Conservation (phyloP, 2,797 vertebrate species). For the Calcarius lapponicus region DNA sequence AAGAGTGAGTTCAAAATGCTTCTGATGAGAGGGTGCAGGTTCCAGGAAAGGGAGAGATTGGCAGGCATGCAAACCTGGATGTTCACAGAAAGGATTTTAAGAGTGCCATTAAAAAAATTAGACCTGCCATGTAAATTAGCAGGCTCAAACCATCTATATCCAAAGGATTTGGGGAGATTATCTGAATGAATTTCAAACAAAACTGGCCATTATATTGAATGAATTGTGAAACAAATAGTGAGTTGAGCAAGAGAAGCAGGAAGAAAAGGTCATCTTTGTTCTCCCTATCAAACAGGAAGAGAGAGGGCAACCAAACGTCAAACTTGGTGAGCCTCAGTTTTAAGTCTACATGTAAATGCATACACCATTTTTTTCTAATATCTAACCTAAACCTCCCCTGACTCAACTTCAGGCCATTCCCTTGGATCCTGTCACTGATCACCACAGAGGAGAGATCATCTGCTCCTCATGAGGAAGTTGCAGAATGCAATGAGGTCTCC, state of each 20-base stretch:
- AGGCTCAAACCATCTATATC: not conserved
- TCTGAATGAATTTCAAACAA: not conserved
- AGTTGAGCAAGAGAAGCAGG: not conserved
- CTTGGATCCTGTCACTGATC: not conserved
- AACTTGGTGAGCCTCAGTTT: not conserved
- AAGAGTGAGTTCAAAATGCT: not conserved
- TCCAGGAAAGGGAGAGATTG: not conserved
- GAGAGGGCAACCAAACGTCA: not conserved
- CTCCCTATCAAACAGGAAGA: not conserved
- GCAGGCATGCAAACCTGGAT: not conserved
- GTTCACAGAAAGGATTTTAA: not conserved
- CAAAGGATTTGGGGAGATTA: not conserved
- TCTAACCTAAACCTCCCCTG: not conserved
- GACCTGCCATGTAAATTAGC: not conserved
- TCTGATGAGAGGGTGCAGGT: not conserved
- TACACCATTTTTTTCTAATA: not conserved
- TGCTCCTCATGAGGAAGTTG: not conserved
- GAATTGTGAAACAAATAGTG: not conserved
- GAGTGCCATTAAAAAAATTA: not conserved
- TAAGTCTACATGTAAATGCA: not conserved
- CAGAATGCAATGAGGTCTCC: fast-evolving
- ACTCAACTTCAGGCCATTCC: not conserved
- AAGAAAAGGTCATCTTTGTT: not conserved
- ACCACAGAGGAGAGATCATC: not conserved
- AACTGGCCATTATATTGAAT: not conserved